Percentiles rank a stretch among this genome's conserved stretches.
These are phyloP conservation scores for Andrena bicolor DNA, from an alignment of 2,888 invertebrate species.

Conservation along the genomic window DNA sequence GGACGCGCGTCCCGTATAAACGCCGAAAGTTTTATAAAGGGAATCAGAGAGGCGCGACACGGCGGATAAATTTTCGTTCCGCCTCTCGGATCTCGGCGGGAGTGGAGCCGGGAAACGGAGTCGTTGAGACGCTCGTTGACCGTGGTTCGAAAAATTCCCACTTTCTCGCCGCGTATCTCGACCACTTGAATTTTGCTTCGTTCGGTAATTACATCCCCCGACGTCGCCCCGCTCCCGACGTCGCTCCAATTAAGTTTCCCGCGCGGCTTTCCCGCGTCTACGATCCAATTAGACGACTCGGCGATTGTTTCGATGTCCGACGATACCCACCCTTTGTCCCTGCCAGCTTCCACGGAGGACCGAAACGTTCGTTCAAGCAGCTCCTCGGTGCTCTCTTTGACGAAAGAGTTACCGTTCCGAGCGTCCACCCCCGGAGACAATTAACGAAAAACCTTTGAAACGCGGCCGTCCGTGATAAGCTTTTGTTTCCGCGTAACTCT, in stretches of 20 bases:
- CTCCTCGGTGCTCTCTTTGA: slow-evolving; percentile 23
- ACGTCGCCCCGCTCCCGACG: slow-evolving; percentile 30
- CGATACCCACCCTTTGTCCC: slow-evolving; percentile 39
- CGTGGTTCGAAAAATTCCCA: slow-evolving; percentile 14
- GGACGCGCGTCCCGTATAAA: slow-evolving; percentile 11
- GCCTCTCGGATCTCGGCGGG: not conserved
- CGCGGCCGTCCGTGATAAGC: not conserved
- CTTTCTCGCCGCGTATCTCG: slow-evolving; percentile 5
- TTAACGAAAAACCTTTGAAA: not conserved
- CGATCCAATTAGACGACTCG: slow-evolving; percentile 60
- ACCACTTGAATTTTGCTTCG: slow-evolving; percentile 8
- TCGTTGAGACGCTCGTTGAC: slow-evolving; percentile 17
- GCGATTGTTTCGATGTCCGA: slow-evolving; percentile 52
- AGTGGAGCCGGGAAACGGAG: not conserved
- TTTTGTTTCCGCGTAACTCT: not conserved
- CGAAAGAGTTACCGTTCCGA: not conserved
- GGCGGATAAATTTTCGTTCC: not conserved
- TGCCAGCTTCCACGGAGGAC: slow-evolving; percentile 12
- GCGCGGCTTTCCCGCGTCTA: slow-evolving; percentile 14
- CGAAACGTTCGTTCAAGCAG: not conserved
- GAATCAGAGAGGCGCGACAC: slow-evolving; percentile 5
- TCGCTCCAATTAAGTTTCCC: slow-evolving; percentile 56
- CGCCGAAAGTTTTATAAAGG: not conserved
- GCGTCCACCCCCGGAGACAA: not conserved
- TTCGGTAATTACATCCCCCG: slow-evolving; percentile 52